A percentile compares a stretch with the other conserved stretches of the same genome.
phyloP scores from a whole-genome alignment of 2,797 vertebrate species.

The Buphagus erythrorhynchus region DNA sequence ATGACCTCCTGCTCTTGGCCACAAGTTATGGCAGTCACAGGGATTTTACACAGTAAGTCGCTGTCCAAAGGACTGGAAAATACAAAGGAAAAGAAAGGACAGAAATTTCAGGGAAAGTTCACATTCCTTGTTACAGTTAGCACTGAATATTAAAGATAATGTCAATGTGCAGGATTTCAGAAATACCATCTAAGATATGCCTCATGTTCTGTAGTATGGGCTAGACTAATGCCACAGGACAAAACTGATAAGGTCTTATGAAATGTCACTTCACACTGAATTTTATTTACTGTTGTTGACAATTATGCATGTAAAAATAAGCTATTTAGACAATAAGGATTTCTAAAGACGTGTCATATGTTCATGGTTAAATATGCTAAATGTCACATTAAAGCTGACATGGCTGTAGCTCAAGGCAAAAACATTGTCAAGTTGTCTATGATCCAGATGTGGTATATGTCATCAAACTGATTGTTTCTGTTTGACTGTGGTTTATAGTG shows the following conservation, averaged over 20 bases:
- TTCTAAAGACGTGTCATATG: slow-evolving; percentile 40
- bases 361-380: slow-evolving; percentile 58
- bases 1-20: background rate
- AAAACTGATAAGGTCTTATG: slow-evolving; percentile 34
- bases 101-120: background rate
- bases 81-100: background rate
- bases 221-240: slow-evolving; percentile 30
- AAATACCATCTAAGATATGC: background rate
- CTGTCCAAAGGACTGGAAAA: background rate
- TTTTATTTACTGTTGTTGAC: slow-evolving; percentile 45
- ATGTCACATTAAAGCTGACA: slow-evolving; percentile 59
- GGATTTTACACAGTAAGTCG: background rate
- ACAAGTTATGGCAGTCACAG: background rate
- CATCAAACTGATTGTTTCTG: slow-evolving; percentile 46
- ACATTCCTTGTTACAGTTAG: background rate
- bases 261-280: slow-evolving; percentile 46
- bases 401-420: slow-evolving; percentile 17
- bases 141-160: background rate
- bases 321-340: slow-evolving; percentile 15
- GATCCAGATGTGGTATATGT: slow-evolving; percentile 38
- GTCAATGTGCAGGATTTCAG: background rate
- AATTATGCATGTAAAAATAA: slow-evolving; percentile 49
- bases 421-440: slow-evolving; percentile 33
- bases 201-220: background rate
- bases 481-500: slow-evolving; percentile 1